Percentiles rank a stretch among this genome's conserved stretches.
Conservation (phyloP, 35 echinoderm and acorn worm species). For the Stichopus chloronotus region DNA sequence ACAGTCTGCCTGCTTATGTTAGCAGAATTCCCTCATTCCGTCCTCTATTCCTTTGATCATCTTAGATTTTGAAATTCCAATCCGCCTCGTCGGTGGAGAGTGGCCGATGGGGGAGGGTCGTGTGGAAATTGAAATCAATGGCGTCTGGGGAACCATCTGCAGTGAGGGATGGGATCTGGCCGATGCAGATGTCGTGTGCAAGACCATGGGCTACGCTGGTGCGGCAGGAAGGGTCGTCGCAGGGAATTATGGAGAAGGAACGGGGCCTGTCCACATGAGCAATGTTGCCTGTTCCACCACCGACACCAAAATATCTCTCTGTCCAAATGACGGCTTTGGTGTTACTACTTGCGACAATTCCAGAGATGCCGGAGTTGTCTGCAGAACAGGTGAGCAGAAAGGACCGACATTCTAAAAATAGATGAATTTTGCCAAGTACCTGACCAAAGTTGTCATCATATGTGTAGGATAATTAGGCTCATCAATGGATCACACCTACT, state of each 20-base stretch:
- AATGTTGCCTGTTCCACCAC: conserved; percentile 2
- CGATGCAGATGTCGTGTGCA: conserved; percentile 20
- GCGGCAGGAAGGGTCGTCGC: neutral
- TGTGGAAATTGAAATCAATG: conserved; percentile 19
- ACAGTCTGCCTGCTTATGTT: too few relatives aligned
- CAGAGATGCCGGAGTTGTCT: conserved; percentile 28
- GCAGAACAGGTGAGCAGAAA: neutral
- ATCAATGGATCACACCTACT: too few relatives aligned
- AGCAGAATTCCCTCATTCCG: too few relatives aligned
- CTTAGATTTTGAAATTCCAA: neutral
- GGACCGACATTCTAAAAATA: neutral
- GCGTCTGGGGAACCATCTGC: conserved; percentile 47
- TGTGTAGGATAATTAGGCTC: too few relatives aligned
- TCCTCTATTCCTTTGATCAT: too few relatives aligned
- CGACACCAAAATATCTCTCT: neutral
- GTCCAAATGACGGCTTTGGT: conserved; percentile 18
- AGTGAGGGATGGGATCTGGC: neutral
- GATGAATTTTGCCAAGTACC: too few relatives aligned
- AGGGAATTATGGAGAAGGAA: neutral
- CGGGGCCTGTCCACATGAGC: neutral
- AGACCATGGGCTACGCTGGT: conserved; percentile 21
- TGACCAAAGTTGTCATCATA: too few relatives aligned
- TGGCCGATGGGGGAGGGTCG: neutral
- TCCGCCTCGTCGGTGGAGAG: conserved; percentile 12
- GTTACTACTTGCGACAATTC: conserved; percentile 4